Evolutionary conservation across 2,113 vertebrate genomes (phyloP).

Genomic region (Zosterops pallidus): DNA sequence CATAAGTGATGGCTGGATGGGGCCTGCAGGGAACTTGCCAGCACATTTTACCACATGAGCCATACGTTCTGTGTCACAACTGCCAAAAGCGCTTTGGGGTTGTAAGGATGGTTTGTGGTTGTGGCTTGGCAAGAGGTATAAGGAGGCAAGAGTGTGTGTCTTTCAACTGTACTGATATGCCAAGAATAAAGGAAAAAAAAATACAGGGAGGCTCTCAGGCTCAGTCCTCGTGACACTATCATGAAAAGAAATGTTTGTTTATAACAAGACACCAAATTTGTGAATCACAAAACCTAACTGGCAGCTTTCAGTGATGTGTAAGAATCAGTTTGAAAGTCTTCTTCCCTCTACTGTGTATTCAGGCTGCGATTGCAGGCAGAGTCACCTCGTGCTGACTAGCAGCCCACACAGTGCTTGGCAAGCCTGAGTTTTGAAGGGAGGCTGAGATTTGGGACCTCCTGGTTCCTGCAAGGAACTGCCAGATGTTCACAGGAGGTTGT

Average conservation of each 20-base stretch:
- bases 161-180: constrained; percentile 24
- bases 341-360: neutral
- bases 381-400: neutral
- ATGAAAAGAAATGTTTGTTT: constrained; percentile 45
- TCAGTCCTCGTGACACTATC: neutral
- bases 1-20: constrained; percentile 23
- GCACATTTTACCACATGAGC: constrained; percentile 61
- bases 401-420: neutral
- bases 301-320: neutral
- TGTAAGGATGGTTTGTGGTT: constrained; percentile 51
- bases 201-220: neutral
- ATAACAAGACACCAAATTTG: constrained; percentile 5
- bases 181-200: constrained; percentile 5
- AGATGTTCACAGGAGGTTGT: constrained; percentile 18
- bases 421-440: neutral
- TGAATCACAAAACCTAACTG: constrained; percentile 33
- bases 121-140: constrained; percentile 46
- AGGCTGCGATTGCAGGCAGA: neutral
- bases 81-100: constrained; percentile 50
- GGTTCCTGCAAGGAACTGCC: neutral
- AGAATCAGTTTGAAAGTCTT: neutral
- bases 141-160: constrained; percentile 31
- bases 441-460: neutral
- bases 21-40: constrained; percentile 22
- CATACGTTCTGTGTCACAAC: constrained; percentile 66